These are phyloP conservation scores for Ctenicera cuprea DNA, from an alignment of 2,888 invertebrate species.

Conservation along the genomic window DNA sequence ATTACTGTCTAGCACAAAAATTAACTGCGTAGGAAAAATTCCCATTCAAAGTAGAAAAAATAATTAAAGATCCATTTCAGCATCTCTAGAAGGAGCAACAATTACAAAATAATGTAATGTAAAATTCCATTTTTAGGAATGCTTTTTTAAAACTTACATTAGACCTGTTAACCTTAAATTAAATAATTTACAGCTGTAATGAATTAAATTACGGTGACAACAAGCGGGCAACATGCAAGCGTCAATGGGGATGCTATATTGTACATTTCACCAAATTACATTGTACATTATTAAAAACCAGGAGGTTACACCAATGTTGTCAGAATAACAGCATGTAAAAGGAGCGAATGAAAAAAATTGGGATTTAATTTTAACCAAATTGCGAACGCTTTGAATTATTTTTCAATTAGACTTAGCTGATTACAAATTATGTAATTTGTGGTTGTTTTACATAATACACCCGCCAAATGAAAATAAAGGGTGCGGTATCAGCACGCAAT, in stretches of 20 bases:
- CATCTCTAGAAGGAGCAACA: too few relatives aligned
- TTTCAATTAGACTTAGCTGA: slow-evolving; percentile 8
- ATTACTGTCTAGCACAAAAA: too few relatives aligned
- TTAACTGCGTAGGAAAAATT: too few relatives aligned
- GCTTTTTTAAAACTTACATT: too few relatives aligned
- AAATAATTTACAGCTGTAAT: neutral
- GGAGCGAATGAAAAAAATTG: neutral
- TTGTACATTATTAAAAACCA: slow-evolving; percentile 15
- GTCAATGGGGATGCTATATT: slow-evolving; percentile 7
- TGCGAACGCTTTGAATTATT: neutral
- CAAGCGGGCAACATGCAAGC: slow-evolving; percentile 1
- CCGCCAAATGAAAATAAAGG: slow-evolving; percentile 20
- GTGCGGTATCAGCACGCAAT: slow-evolving; percentile 27
- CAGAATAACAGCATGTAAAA: neutral
- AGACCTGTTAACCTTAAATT: too few relatives aligned
- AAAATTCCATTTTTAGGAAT: too few relatives aligned
- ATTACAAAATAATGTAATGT: too few relatives aligned
- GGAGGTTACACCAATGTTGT: neutral
- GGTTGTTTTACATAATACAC: slow-evolving; percentile 15
- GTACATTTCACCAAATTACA: slow-evolving; percentile 13
- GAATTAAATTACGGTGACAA: slow-evolving; percentile 6
- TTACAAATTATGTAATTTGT: slow-evolving; percentile 17
- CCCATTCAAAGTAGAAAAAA: too few relatives aligned
- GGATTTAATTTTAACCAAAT: slow-evolving; percentile 12
- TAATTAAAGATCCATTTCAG: too few relatives aligned